Evolutionary conservation across 1,140 invertebrate species (phyloP).

Genomic region (Nephotettix cincticeps): DNA sequence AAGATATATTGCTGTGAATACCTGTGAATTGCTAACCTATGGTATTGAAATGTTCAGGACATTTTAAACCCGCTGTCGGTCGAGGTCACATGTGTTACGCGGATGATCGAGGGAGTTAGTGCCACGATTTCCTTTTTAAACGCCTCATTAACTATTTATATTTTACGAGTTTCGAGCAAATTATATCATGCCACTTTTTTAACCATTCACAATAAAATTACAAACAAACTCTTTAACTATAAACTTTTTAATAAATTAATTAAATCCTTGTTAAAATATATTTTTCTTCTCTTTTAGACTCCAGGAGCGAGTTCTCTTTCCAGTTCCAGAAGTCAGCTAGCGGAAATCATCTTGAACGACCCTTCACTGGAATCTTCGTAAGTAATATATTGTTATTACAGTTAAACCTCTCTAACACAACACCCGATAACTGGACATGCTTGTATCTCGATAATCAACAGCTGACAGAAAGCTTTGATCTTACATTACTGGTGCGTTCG

Average conservation of each 20-base stretch:
- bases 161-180: background rate
- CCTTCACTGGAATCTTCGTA: slow-evolving; percentile 27
- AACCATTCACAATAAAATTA: background rate
- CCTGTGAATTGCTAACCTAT: background rate
- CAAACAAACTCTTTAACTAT: too few species aligned
- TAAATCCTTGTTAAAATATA: too few species aligned
- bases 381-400: too few species aligned
- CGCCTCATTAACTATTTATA: too few species aligned
- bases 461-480: too few species aligned
- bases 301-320: background rate
- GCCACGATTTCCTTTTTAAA: too few species aligned
- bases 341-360: slow-evolving; percentile 28
- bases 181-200: too few species aligned
- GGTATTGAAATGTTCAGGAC: background rate
- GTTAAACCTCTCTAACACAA: too few species aligned
- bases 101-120: background rate
- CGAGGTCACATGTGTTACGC: background rate
- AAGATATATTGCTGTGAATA: background rate
- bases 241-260: too few species aligned
- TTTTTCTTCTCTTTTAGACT: background rate
- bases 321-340: slow-evolving; percentile 22
- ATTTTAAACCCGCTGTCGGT: background rate
- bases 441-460: too few species aligned
- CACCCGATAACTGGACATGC: too few species aligned
- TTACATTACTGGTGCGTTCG: too few species aligned